Evolutionary conservation across 2,113 vertebrate species (phyloP).

Genomic region (Myrmecobius fasciatus): DNA sequence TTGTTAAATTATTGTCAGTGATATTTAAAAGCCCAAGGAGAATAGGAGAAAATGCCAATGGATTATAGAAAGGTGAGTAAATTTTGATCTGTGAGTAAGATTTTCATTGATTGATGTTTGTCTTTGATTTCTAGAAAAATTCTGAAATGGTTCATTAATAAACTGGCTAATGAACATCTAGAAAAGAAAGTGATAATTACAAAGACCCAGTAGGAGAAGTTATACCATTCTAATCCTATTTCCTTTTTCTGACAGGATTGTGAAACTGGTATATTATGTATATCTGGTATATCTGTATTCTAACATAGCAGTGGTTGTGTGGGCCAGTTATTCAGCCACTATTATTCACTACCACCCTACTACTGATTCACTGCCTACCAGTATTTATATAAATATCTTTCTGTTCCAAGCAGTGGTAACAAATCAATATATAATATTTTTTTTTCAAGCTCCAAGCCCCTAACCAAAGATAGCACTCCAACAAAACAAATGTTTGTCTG

Average conservation of each 20-base stretch:
- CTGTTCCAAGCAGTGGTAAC: not conserved
- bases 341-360: not conserved
- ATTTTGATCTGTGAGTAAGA: not conserved
- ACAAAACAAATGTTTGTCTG: not conserved
- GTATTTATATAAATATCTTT: not conserved
- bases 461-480: not conserved
- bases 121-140: not conserved
- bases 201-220: not conserved
- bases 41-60: not conserved
- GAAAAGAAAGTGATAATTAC: not conserved
- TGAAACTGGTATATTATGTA: not conserved
- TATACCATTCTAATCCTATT: not conserved
- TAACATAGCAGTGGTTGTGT: not conserved
- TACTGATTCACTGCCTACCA: not conserved
- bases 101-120: not conserved
- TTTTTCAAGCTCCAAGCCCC: not conserved
- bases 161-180: not conserved
- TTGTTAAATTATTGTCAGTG: not conserved
- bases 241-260: not conserved
- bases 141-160: not conserved
- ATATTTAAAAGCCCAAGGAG: not conserved
- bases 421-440: not conserved
- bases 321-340: not conserved
- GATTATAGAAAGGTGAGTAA: not conserved
- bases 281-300: not conserved